Base-by-base conservation (phyloP, 1,140 invertebrate species). In the Drosophila albomicans region DNA sequence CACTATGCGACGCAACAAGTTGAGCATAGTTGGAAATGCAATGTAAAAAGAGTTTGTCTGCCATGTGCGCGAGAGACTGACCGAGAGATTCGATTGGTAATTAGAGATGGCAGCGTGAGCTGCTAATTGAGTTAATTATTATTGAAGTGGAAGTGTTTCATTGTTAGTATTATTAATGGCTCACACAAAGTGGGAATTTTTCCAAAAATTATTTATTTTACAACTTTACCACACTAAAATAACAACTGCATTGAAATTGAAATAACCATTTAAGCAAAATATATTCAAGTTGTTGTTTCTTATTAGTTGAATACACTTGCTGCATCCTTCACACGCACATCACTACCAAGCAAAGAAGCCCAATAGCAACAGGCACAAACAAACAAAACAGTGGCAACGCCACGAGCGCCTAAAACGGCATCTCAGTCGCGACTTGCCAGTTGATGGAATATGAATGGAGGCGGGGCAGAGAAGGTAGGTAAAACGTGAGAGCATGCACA, bases 81-180 rank as follows among this genome's bases (percentile, higher is more conserved):
- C 30, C 51, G 68, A 71, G 73, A 76, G 20, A 58, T 62, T 71
- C 58, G 49, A 64, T 64, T 54, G 11, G 20, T 35, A 56, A 30
- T 67, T 66, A 62, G 69, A 43, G 79, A 66, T 82, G 79, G 28
- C 59, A 66, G 38, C 69, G 77, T 79, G 74, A 77, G 46, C 41
- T 59, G 11, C 51, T 32, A 54, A 28, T 25, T 67, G 13, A 38
- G 46, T 20, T 20, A 52, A 54, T 28, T 32, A 35, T 15, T 28
- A 30, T 7, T 30, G 5, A n/a, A 32, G 28, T 15, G 10, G 28
- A 46, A 46, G 3, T 43, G 1, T 45, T n/a, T 13, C 7, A 25
- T 35, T 57, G 13, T 10, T 38, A 38, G 6, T 3, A n/a, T 43
- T 43, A 43, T 43, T 43, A n/a, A 43, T 13, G 41, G n/a, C n/a